Evolutionary conservation across 2,113 vertebrate species (phyloP).

Genomic region (Hyaena hyaena): DNA sequence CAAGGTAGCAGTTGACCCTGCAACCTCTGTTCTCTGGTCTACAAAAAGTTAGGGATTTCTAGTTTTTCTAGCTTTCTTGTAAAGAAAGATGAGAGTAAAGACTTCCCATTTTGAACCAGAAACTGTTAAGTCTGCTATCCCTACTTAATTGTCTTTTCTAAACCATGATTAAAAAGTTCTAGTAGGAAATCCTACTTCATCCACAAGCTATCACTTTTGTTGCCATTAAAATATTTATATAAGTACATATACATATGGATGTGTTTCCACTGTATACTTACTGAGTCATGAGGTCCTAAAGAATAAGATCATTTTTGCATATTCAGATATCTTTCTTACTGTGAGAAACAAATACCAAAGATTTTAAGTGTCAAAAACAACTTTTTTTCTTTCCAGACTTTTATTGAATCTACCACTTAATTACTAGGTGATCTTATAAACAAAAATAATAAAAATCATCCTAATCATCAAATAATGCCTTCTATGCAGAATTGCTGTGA

Average conservation of each 20-base stretch:
- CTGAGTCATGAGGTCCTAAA: neutral
- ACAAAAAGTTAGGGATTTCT: neutral
- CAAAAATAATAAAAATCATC: too few relatives aligned
- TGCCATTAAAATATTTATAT: neutral
- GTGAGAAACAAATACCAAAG: neutral
- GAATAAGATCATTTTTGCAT: neutral
- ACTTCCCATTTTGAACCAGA: neutral
- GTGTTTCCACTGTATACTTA: neutral
- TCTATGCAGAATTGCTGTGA: neutral
- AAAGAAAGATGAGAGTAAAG: neutral
- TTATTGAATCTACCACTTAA: neutral
- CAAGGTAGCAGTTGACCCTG: neutral
- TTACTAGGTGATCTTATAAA: neutral
- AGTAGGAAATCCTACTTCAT: neutral
- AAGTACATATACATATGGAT: neutral
- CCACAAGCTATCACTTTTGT: neutral
- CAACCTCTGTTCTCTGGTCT: neutral
- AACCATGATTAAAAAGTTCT: neutral
- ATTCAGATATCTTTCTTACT: neutral
- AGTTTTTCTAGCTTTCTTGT: neutral
- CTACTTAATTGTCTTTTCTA: conserved; percentile 5
- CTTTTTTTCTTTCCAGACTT: neutral
- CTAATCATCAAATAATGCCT: neutral
- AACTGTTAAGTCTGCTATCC: neutral
- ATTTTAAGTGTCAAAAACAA: neutral